Evolutionary conservation across 2,113 vertebrate species (phyloP), one percentile per base, ranked within the genome.

Genomic region (Anolis carolinensis): DNA sequence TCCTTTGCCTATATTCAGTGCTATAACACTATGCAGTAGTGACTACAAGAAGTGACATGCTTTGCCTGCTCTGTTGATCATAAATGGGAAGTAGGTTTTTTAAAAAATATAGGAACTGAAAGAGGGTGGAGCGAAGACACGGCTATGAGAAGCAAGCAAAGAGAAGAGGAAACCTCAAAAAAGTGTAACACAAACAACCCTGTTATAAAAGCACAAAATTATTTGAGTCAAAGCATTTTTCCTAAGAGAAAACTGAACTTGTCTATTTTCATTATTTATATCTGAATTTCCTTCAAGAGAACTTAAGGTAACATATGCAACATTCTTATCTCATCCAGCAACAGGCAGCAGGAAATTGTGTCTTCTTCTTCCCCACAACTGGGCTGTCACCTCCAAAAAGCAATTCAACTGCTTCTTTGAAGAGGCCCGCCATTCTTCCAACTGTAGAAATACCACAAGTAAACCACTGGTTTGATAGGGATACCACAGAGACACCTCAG

Each of bases 11-110:
- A 63, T 39, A 5, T 23, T 27, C n/a, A n/a, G 13, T 59, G 68
- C 81, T 59, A n/a, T 82, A 30, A 25, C 67, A 71, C 30, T 48
- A 13, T 27, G n/a, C n/a, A 67, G 39, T 76, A 4, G 34, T 92
- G 74, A 4, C 84, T 52, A 25, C 87, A 8, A 80, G 76, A 7
- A 39, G 36, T 65, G 18, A 76, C 59, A 32, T 77, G 25, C 6
- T 50, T 21, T 77, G 73, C 39, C 39, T 67, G 5, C 7, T 11
- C 23, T 86, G 81, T 65, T 59, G 68, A 73, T 81, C 21, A 79
- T 65, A 85, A 71, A 7, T 86, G 65, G 68, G 79, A 86, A 81
- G 39, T 52, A 48, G 14, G 1, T 21, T 67, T 67, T 77, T 77
- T 14, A 65, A 34, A 75, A 76, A 67, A 3, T 44, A 70, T 8